Evolutionary conservation across 2,797 vertebrate species (phyloP).

Genomic region (Lepus townsendii): DNA sequence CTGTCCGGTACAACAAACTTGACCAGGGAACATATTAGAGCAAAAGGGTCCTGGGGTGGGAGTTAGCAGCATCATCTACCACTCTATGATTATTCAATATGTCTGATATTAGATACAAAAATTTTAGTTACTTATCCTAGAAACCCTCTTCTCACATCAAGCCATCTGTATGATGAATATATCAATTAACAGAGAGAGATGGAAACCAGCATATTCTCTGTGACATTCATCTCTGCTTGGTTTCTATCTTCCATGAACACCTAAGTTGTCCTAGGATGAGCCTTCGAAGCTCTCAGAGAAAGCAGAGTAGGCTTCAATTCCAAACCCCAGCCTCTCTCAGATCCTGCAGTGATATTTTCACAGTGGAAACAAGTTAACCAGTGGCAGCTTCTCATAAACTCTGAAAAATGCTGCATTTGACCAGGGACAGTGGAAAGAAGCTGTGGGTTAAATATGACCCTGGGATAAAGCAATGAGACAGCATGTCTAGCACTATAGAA

Average conservation of each 20-base stretch:
- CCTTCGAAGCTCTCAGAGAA: not conserved
- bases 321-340: not conserved
- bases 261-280: not conserved
- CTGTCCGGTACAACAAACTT: not conserved
- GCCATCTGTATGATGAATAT: not conserved
- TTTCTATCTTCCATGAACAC: not conserved
- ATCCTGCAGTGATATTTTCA: conserved; percentile 38
- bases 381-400: conserved; percentile 36
- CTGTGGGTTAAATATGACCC: conserved; percentile 44
- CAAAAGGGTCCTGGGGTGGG: not conserved
- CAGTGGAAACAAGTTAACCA: conserved; percentile 29
- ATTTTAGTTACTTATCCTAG: not conserved
- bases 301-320: not conserved
- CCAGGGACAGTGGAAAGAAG: conserved; percentile 42
- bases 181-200: not conserved
- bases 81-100: not conserved
- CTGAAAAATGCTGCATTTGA: conserved; percentile 57
- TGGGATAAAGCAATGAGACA: conserved; percentile 35
- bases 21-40: not conserved
- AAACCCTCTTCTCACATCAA: not conserved
- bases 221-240: not conserved
- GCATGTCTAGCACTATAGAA: not conserved
- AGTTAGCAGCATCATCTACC: not conserved
- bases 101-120: not conserved
- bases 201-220: not conserved